A percentile compares a stretch with the other conserved stretches of the same genome.
These are phyloP conservation scores for Pyrochroa serraticornis DNA, from an alignment of 2,888 invertebrate species.

Conservation along the genomic window DNA sequence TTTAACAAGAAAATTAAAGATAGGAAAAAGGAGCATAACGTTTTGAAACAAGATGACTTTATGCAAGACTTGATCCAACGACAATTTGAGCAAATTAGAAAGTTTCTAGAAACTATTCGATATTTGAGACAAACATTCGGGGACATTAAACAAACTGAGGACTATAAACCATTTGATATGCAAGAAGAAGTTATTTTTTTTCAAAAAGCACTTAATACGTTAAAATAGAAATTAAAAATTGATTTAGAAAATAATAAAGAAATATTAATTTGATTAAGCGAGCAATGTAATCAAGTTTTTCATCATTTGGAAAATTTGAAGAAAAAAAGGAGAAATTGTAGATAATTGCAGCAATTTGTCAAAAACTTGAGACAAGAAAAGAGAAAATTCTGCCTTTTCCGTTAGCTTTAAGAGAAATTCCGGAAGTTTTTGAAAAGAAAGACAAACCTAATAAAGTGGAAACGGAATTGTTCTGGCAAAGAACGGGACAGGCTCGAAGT, in stretches of 20 bases:
- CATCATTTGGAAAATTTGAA: constrained; percentile 63
- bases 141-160: constrained; percentile 31
- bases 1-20: constrained; percentile 35
- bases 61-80: constrained; percentile 40
- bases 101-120: constrained; percentile 40
- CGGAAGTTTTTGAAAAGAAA: constrained; percentile 6
- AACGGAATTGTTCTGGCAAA: constrained; percentile 50
- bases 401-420: constrained; percentile 18
- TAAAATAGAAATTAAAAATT: constrained; percentile 64
- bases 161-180: constrained; percentile 40
- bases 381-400: constrained; percentile 61
- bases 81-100: constrained; percentile 41
- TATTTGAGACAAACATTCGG: constrained; percentile 39
- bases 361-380: constrained; percentile 69
- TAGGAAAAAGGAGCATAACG: constrained; percentile 42
- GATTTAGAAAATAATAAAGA: constrained; percentile 61
- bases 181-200: constrained; percentile 54
- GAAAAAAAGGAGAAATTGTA: constrained; percentile 67
- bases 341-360: constrained; percentile 68
- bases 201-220: constrained; percentile 42
- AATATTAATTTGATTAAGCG: constrained; percentile 66
- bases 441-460: constrained; percentile 1
- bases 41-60: constrained; percentile 45
- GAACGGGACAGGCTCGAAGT: constrained; percentile 47
- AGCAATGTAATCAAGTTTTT: constrained; percentile 65